A percentile compares a stretch with the other conserved stretches of the same genome.
phyloP scores from a whole-genome alignment of 2,113 vertebrate species.

The Circaetus cinerascens region DNA sequence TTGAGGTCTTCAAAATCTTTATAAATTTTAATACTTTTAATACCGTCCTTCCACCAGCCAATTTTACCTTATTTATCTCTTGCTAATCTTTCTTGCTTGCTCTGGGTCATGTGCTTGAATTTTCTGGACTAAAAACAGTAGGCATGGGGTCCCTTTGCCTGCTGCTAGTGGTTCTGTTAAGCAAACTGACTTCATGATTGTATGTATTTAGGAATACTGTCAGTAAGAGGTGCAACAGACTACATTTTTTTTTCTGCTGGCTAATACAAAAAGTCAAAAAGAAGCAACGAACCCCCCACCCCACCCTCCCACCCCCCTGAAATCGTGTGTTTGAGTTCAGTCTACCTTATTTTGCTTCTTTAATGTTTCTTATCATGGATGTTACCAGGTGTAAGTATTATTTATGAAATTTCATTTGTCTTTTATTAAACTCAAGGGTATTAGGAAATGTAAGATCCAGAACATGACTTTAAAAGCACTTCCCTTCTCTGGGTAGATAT shows the following conservation, averaged over 20 bases:
- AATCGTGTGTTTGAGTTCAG: neutral
- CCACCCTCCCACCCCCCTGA: accelerated
- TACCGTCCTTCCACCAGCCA: neutral
- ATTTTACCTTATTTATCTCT: neutral
- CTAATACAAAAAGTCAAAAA: neutral
- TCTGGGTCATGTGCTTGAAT: neutral
- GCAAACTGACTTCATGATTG: neutral
- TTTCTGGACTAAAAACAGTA: neutral
- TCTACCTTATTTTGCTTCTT: neutral
- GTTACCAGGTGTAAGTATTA: neutral
- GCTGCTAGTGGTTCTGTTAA: neutral
- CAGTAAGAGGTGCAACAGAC: neutral
- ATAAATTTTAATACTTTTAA: neutral
- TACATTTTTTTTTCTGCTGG: neutral
- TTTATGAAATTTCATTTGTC: neutral
- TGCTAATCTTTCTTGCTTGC: neutral
- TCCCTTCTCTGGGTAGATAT: neutral
- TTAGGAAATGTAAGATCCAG: neutral
- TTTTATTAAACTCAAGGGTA: neutral
- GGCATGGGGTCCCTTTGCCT: neutral
- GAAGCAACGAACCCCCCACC: neutral
- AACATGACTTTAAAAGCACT: neutral
- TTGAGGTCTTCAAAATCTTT: neutral
- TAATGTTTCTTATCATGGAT: neutral
- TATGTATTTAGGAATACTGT: neutral